Evolutionary conservation across 2,797 vertebrate species (phyloP), one percentile per base, ranked within the genome.

Genomic region (Tragelaphus eurycerus): DNA sequence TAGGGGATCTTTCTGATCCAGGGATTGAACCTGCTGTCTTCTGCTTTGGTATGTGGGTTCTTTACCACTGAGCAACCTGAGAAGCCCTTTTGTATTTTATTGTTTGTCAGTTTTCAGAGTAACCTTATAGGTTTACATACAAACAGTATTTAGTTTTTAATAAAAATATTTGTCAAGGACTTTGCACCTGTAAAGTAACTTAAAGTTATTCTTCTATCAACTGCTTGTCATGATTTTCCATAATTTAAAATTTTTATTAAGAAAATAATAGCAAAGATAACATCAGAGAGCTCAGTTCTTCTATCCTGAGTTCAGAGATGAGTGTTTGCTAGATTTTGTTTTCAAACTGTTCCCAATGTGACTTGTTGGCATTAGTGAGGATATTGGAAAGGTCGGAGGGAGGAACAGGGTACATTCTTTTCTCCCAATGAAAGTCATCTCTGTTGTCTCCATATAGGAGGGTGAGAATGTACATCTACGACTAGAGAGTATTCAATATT

Each of bases 341-440:
- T 96, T 97, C 71, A 96, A 93, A 96, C 93, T 97, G n/a, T 95
- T 95, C 84, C 94, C 88, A 67, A 27, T 97, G 91, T 95, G 89
- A 79, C 55, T 97, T 95, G 67, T 94, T 96, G 95, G 74, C 60
- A 91, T 93, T 96, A 96, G 95, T 95, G 74, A 96, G 86, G 43
- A 59, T 78, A 67, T 67, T 46, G 76, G 91, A 85, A 91, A 71
- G 43, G 54, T 67, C 14, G 64, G 88, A 91, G 52, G 50, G 50
- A 93, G 12, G 46, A 86, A 15, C 64, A 89, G 83, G 31, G 25
- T 85, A 15, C 83, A 38, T 82, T 96, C 31, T 91, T 93, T 96
- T 91, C 46, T 50, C 89, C 92, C 3, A 60, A 0, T 96, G 86
- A 96, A 91, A 91, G 81, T 89, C 38, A 76, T 94, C 64, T 87